Conservation (phyloP, 2,113 vertebrate genomes). For the Zingel zingel region DNA sequence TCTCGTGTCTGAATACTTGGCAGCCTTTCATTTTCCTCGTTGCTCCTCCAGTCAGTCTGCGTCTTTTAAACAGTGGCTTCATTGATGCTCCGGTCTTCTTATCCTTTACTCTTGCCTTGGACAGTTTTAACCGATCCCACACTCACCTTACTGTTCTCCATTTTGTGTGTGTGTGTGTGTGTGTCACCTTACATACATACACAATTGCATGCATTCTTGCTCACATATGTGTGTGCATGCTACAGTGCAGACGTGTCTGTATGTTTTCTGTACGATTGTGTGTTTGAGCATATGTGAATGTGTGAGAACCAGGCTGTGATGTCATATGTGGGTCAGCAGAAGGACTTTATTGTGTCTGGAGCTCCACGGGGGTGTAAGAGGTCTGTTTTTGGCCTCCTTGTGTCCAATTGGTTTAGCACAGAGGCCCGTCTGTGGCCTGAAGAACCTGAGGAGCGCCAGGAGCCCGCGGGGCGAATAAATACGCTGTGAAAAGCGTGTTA, state of each 20-base stretch:
- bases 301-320: slow-evolving; percentile 48
- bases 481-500: slow-evolving; percentile 67
- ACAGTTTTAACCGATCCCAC: slow-evolving; percentile 50
- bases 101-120: slow-evolving; percentile 34
- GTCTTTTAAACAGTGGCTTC: slow-evolving; percentile 61
- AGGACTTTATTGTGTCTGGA: slow-evolving; percentile 74
- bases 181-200: slow-evolving; percentile 31
- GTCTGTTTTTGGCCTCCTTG: slow-evolving; percentile 57
- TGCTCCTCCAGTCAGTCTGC: slow-evolving; percentile 38
- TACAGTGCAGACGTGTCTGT: slow-evolving; percentile 2
- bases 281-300: slow-evolving; percentile 25
- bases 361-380: slow-evolving; percentile 38
- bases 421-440: slow-evolving; percentile 74
- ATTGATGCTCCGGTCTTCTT: slow-evolving; percentile 63
- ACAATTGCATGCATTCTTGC: slow-evolving; percentile 50
- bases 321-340: slow-evolving; percentile 66
- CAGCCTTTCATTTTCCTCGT: slow-evolving; percentile 44
- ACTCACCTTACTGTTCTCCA: slow-evolving; percentile 56
- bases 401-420: slow-evolving; percentile 61
- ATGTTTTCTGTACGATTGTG: slow-evolving; percentile 10
- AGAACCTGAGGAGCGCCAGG: slow-evolving; percentile 64
- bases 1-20: slow-evolving; percentile 59
- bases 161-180: not conserved
- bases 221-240: slow-evolving; percentile 20
- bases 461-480: slow-evolving; percentile 77